These are phyloP conservation scores for Gopherus flavomarginatus DNA, from an alignment of 2,113 vertebrate species.

Conservation along the genomic window DNA sequence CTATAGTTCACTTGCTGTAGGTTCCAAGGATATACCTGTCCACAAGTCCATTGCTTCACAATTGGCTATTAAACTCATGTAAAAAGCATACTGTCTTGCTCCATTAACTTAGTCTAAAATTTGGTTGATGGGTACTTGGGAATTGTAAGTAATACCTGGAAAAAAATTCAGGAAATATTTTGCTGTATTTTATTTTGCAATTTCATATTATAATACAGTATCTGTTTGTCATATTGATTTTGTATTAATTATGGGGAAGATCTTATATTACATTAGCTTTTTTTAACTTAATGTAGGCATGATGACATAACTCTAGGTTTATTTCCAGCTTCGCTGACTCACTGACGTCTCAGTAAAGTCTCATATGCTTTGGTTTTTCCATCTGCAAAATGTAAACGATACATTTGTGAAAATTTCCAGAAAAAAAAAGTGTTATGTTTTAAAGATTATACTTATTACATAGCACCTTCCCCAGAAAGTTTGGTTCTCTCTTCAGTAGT, in stretches of 20 bases:
- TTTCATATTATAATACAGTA: not conserved
- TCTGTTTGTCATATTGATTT: accelerated
- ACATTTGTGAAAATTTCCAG: not conserved
- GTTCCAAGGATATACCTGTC: not conserved
- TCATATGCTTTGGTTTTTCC: not conserved
- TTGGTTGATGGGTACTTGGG: not conserved
- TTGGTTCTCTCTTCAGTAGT: not conserved
- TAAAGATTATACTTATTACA: not conserved
- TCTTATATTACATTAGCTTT: not conserved
- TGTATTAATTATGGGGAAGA: not conserved
- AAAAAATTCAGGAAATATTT: too few relatives aligned
- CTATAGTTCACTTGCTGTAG: not conserved
- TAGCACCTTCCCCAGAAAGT: not conserved
- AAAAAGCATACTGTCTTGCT: not conserved
- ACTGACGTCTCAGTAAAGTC: not conserved
- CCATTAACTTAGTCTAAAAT: not conserved
- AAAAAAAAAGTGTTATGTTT: not conserved
- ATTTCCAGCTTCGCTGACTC: not conserved
- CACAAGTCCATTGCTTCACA: not conserved
- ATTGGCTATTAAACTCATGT: accelerated
- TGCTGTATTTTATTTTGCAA: not conserved
- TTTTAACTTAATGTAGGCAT: not conserved
- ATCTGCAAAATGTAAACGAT: not conserved
- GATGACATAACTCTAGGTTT: not conserved
- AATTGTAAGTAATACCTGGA: not conserved